A percentile compares a stretch with the other conserved stretches of the same genome.
Conservation (phyloP, 1,140 invertebrate species). For the Nylanderia fulva region DNA sequence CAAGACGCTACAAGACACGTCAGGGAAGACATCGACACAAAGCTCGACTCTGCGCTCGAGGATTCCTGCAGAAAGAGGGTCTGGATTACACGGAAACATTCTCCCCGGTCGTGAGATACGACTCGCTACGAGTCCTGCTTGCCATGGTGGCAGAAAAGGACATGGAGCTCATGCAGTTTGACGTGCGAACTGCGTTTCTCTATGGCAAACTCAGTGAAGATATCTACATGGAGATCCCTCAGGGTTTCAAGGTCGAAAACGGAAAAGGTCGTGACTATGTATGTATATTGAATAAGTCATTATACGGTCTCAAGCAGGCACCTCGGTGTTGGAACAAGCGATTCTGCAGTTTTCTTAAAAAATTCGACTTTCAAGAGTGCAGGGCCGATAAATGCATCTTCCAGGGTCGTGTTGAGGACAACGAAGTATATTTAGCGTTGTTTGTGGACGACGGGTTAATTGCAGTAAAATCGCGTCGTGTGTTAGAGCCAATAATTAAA, state of each 20-base stretch:
- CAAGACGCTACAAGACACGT: not conserved
- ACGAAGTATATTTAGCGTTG: not conserved
- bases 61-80: not conserved
- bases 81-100: not conserved
- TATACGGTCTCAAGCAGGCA: conserved; percentile 22
- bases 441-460: not conserved
- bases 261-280: not conserved
- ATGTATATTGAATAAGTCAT: not conserved
- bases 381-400: not conserved
- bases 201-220: not conserved
- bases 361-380: not conserved
- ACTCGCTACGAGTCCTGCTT: not conserved
- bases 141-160: not conserved
- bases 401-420: not conserved
- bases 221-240: not conserved
- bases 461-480: not conserved
- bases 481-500: not conserved
- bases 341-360: not conserved
- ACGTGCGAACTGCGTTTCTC: conserved; percentile 8
- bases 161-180: conserved; percentile 11
- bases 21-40: not conserved
- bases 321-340: not conserved
- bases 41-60: conserved; percentile 30
- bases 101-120: conserved; percentile 2
- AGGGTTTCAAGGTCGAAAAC: not conserved